phyloP scores from a whole-genome alignment of 2,113 vertebrate genomes.

The Bombycilla garrulus region DNA sequence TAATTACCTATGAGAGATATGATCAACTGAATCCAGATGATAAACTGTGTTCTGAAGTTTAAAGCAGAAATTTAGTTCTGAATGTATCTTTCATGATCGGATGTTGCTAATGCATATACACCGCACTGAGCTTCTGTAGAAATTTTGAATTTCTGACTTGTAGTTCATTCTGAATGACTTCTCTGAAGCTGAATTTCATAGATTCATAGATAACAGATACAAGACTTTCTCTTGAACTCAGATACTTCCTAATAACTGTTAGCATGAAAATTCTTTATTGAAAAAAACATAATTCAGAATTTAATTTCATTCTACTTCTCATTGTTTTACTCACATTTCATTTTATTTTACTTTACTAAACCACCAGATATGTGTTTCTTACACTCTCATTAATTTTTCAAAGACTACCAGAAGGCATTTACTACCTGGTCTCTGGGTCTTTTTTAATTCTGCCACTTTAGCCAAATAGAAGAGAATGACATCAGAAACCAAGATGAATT shows the following conservation, averaged over 20 bases:
- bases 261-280: not conserved
- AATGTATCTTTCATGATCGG: not conserved
- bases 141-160: not conserved
- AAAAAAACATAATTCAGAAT: not conserved
- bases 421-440: not conserved
- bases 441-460: not conserved
- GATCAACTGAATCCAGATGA: not conserved
- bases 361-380: not conserved
- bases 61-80: not conserved
- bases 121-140: not conserved
- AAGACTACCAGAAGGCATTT: not conserved
- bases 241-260: not conserved
- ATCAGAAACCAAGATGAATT: not conserved
- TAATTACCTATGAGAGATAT: not conserved
- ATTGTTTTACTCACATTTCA: not conserved
- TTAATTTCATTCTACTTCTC: not conserved
- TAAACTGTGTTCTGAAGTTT: not conserved
- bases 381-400: not conserved
- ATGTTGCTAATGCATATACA: not conserved
- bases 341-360: not conserved
- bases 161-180: not conserved
- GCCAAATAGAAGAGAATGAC: not conserved
- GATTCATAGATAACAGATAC: not conserved
- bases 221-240: not conserved
- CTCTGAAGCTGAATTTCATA: not conserved